Base-by-base conservation (phyloP, 1,140 invertebrate species). In the Colletes gigas region DNA sequence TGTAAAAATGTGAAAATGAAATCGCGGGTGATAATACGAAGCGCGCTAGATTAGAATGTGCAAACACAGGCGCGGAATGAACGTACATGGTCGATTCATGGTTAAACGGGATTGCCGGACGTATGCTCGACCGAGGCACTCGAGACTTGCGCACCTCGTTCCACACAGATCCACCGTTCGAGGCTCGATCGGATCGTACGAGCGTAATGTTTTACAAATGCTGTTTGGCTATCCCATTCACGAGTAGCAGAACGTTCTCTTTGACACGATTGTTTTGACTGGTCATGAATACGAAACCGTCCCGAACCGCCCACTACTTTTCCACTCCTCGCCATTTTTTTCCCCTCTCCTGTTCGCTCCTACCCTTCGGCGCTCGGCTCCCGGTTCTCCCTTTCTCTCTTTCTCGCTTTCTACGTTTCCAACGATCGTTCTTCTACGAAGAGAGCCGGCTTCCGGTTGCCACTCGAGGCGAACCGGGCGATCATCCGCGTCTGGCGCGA, bases 191-290 rank as follows among this genome's bases (percentile, higher is more conserved):
- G n/a, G 50, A n/a, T 44, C 30, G 60, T 30, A 60, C 30, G 10
- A 44, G 52, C 39, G 62, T 54, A 30, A 80, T 52, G 71, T 80
- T 80, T 80, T 60, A 80, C 72, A 75, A 30, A 75, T 60, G 44
- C 55, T 44, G 78, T 75, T 79, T 79, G 77, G 44, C 52, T 75
- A 62, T 70, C 72, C 59, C 66, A 85, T 82, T 85, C 79, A 70
- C 74, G 71, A 70, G 70, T 82, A 77, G 57, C 73, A 66, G 59
- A 68, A 54, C 65, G 59, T 52, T 78, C 70, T 63, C 54, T 84
- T 68, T 69, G 75, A 82, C 78, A 75, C 83, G 83, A 85, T 85
- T 85, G 84, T 85, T 85, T 85, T 85, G 70, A 85, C 84, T 80
- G 77, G 66, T 30, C 68, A 30, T 84, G 83, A 85, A 85, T 84